Conservation (phyloP, 2,888 invertebrate species). For the Lumbricus terrestris region DNA sequence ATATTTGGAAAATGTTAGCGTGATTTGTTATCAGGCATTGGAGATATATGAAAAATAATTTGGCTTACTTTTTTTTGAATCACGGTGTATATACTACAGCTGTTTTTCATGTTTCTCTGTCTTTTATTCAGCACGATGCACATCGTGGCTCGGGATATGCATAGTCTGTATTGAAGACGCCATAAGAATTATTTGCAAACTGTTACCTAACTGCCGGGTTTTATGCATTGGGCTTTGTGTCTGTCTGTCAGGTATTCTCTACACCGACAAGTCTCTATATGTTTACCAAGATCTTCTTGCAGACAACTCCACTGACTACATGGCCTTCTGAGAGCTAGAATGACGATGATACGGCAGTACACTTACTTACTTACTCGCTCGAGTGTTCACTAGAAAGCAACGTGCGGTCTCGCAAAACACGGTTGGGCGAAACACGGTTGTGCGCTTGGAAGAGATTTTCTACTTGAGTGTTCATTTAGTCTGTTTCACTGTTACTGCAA, state of each 20-base stretch:
- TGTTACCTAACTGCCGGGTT: not conserved
- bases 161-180: not conserved
- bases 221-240: not conserved
- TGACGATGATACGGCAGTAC: not conserved
- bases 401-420: not conserved
- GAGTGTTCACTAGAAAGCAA: not conserved
- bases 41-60: too few species aligned
- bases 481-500: not conserved
- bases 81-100: too few species aligned
- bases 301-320: not conserved
- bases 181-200: not conserved
- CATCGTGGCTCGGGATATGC: not conserved
- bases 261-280: not conserved
- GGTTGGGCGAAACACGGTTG: not conserved
- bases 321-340: not conserved
- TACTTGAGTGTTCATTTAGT: not conserved
- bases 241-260: not conserved
- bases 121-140: too few species aligned
- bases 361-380: not conserved
- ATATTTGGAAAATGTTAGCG: too few species aligned
- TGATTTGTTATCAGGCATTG: too few species aligned
- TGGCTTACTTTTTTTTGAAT: too few species aligned
- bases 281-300: not conserved
- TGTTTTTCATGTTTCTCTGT: too few species aligned
- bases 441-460: not conserved